Evolutionary conservation across 2,888 invertebrate species (phyloP), one percentile per base, ranked within the genome.

Genomic region (Eueremaeus valkanovi): DNA sequence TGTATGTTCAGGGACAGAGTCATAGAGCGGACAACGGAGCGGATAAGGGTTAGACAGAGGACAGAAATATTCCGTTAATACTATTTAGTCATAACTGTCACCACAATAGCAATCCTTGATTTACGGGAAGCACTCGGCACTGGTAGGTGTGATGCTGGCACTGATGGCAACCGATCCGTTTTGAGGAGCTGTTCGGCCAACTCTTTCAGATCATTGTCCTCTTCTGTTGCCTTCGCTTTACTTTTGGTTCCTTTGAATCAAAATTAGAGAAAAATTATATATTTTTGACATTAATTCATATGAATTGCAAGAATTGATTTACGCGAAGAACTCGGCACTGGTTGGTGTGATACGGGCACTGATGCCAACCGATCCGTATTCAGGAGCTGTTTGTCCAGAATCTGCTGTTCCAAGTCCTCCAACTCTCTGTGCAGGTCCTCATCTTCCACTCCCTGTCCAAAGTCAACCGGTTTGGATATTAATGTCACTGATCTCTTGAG

Each of bases 401-500:
- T 92, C 87, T 94, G 92, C 86, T 94, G 92, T 86, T 93, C 93
- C 80, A 95, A 85, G 82, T 92, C 91, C 82, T 95, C 94, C 68
- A 93, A 86, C 83, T 93, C 94, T 79, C 88, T 89, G 82, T 92
- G 92, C 61, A 94, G 86, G 79, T 93, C 93, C 81, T 85, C 80
- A 85, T 88, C 88, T 82, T 98, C 97, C 75, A 96, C 87, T 81
- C 95, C 86, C 70, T 83, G 81, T 89, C 77, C 77, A 82, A 95
- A 95, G 58, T 95, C 95, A 45, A 95, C 92, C 77, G 98, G 98
- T 86, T 93, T 95, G 77, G 95, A 95, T 84, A 99, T 98, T n/a
- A 8, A 98, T 98, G 83, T 97, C 96, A 0, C 95, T 95, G 81
- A 99, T 98, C 88, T 99, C 99, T 81, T 90, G 91, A 0, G 97